Evolutionary conservation across 2,888 invertebrate genomes (phyloP), one percentile per base, ranked within the genome.

Genomic region (Rhimphoctona megacephalus): DNA sequence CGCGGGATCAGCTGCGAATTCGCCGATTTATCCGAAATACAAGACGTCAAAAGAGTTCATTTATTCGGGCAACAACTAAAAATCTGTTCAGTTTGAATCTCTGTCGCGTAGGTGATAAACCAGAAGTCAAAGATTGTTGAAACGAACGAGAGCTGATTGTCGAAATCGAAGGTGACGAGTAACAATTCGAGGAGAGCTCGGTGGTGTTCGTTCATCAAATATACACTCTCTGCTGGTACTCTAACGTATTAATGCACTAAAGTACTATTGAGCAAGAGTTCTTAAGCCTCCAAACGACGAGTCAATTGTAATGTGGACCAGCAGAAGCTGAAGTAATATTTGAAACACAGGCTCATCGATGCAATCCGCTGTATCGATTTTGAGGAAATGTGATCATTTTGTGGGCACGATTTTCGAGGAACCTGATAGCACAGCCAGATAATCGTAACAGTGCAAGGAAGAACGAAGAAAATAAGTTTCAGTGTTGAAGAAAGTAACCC

Each of bases 1-100:
- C 91, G 93, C 92, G 93, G 93, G 93, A 91, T 92, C 92, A 91
- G 91, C 92, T 91, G 88, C 90, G 90, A 91, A 85, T 90, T 88
- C 57, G 67, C 79, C 73, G 84, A 85, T 87, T 67, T 66, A 76
- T 64, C 30, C 61, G 69, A 74, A 78, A 83, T 49, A 79, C 39
- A 72, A 73, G 46, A 66, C 9, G 46, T 61, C 33, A 36, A 70
- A 72, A 33, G 70, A 43, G 17, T 36, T 78, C 46, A 52, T 52
- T 67, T 52, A 67, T 46, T 36, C 25, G 43, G 11, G 43, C n/a
- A 64, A 64, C 14, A 39, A 39, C 14, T 8, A 72, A 69, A 69
- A 72, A 72, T 70, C 36, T 36, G 8, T 25, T 39, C n/a, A 39
- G 19, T 74, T 19, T 14, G 14, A 17, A 46, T 49, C 7, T 36